A percentile compares a stretch with the other conserved stretches of the same genome.
These are phyloP conservation scores for Allolobophora icterica DNA, from an alignment of 2,888 invertebrate genomes.

Conservation along the genomic window DNA sequence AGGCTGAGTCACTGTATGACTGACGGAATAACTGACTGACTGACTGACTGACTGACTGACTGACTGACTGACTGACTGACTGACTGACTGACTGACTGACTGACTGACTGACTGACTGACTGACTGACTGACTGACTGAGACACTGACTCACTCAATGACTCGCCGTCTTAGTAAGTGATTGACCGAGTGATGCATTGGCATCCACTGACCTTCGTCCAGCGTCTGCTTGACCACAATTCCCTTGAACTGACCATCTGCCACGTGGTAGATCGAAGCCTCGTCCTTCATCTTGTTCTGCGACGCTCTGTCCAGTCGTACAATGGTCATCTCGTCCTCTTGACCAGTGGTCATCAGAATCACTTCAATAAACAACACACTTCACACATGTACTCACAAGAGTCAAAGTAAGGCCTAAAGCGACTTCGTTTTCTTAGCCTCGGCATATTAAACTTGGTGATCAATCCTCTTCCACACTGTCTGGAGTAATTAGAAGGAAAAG, in stretches of 20 bases:
- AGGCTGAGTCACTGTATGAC: too few species aligned
- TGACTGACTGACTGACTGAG: neutral
- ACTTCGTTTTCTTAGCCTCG: too few species aligned
- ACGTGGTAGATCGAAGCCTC: neutral
- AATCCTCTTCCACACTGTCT: too few species aligned
- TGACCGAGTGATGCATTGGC: neutral
- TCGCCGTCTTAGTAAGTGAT: too few species aligned
- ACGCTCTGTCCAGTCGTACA: neutral
- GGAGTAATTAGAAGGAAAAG: too few species aligned
- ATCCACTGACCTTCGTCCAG: neutral
- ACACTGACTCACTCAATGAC: neutral
- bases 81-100: neutral
- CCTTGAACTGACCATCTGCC: neutral
- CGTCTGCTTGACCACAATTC: slow-evolving; percentile 21
- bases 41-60: neutral
- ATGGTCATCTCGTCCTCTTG: neutral
- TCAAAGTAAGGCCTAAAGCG: neutral
- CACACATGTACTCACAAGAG: neutral
- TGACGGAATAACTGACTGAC: neutral
- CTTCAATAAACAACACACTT: neutral
- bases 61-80: neutral
- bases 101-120: neutral
- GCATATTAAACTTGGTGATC: too few species aligned
- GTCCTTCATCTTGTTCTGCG: neutral
- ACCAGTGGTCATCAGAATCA: slow-evolving; percentile 24